phyloP scores from a whole-genome alignment of 2,113 vertebrate genomes.

The Ctenomys sociabilis region DNA sequence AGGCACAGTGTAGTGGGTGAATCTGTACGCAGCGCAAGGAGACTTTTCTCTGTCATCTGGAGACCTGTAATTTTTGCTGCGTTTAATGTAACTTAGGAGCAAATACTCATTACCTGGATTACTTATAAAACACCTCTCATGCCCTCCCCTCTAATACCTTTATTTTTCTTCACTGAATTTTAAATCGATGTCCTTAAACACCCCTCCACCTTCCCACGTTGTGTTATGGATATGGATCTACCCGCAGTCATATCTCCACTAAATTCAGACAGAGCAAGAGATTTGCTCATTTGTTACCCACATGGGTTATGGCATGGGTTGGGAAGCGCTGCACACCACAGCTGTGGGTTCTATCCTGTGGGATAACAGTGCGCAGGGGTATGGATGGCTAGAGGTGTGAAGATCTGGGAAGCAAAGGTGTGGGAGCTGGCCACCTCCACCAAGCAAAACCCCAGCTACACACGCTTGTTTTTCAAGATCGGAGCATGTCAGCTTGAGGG shows the following conservation, averaged over 20 bases:
- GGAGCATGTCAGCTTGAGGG: neutral
- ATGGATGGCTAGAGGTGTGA: neutral
- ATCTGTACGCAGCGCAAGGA: neutral
- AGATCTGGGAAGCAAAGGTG: neutral
- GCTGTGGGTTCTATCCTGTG: neutral
- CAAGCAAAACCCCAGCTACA: neutral
- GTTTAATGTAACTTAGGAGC: neutral
- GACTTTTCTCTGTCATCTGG: neutral
- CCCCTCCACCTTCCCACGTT: neutral
- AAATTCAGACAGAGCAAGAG: neutral
- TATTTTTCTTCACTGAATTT: constrained; percentile 27
- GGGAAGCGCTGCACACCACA: neutral
- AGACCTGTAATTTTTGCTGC: neutral
- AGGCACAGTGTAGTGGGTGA: neutral
- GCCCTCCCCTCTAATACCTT: neutral
- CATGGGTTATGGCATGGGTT: neutral
- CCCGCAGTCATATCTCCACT: neutral
- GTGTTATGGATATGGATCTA: neutral
- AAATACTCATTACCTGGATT: neutral
- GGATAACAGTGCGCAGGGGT: neutral
- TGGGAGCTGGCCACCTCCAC: neutral
- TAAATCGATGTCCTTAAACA: neutral
- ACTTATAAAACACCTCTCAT: neutral
- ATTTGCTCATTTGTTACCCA: neutral
- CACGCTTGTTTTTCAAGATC: neutral